Evolutionary conservation across 64 coral and sea anemone species (phyloP), one percentile per base, ranked within the genome.

Genomic region (Actinia tenebrosa): DNA sequence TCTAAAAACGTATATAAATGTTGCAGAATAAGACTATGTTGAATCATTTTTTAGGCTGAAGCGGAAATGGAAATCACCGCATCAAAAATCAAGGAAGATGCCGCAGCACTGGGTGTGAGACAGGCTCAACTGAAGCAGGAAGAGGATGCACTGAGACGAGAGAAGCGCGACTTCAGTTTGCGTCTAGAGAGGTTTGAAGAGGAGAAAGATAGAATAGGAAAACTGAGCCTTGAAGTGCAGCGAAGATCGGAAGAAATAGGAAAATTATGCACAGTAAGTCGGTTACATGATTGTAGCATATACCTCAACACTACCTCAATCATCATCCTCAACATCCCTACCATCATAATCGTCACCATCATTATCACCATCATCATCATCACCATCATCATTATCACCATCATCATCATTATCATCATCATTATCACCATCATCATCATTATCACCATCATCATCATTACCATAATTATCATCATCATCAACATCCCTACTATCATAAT

Each of bases 151-250:
- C 53, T 98, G 68, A 78, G 45, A 53, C 89, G 86, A 88, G 96
- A 94, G 64, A 94, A 95, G 47, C 77, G 71, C 71, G 88, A 92
- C 7, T 89, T 98, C 37, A 79, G 92, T 58, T 79, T 63, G 64
- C 79, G 79, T 20, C 78, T 77, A 18, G 58, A 86, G 50, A 84
- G 78, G 27, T 90, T 92, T 80, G 90, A 94, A 22, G 85, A 94
- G 16, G 96, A 98, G 45, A 98, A 94, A 69, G 92, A 98, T 27
- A 89, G 87, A 60, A 92, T 98, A 68, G 96, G 92, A 85, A 94
- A 88, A 86, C 88, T 98, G 42, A 92, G 96, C 16, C 79, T 98
- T 18, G 96, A 98, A 56, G 89, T 98, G 45, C 92, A 98, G 56
- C 91, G 83, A 81, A 78, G 93, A 11, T 94, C 96, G 13, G 89